phyloP scores from a whole-genome alignment of 2,797 vertebrate genomes.

The Thripadectes ignobilis region DNA sequence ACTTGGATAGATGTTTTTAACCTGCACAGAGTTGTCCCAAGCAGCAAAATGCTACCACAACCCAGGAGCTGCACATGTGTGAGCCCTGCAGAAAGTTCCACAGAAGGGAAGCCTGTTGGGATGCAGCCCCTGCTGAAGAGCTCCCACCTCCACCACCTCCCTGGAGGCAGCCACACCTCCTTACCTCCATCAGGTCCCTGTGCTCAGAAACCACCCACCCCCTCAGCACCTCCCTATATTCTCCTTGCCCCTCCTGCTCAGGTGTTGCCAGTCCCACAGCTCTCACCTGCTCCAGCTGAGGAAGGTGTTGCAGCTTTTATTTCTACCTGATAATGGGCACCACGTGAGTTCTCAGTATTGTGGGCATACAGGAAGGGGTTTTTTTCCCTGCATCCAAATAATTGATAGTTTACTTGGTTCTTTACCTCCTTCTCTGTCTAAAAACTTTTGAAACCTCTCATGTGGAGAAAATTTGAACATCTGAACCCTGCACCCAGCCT shows the following conservation, averaged over 20 bases:
- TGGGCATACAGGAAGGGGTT: not conserved
- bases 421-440: not conserved
- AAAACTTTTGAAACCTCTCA: not conserved
- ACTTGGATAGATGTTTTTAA: not conserved
- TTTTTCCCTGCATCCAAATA: not conserved
- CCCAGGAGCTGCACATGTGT: not conserved
- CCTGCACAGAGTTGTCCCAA: not conserved
- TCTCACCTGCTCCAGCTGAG: not conserved
- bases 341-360: not conserved
- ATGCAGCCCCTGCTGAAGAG: not conserved
- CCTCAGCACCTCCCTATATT: not conserved
- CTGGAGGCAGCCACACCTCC: not conserved
- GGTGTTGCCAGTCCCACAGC: not conserved
- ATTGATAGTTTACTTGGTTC: not conserved
- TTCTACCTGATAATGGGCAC: not conserved
- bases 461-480: not conserved
- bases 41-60: not conserved
- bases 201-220: accelerated
- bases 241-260: not conserved
- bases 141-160: not conserved
- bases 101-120: not conserved
- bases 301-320: not conserved
- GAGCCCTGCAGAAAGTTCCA: not conserved
- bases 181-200: not conserved
- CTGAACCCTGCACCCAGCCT: not conserved